A percentile compares a stretch with the other conserved stretches of the same genome.
phyloP scores from a whole-genome alignment of 2,888 invertebrate genomes.

The Lingula anatina region DNA sequence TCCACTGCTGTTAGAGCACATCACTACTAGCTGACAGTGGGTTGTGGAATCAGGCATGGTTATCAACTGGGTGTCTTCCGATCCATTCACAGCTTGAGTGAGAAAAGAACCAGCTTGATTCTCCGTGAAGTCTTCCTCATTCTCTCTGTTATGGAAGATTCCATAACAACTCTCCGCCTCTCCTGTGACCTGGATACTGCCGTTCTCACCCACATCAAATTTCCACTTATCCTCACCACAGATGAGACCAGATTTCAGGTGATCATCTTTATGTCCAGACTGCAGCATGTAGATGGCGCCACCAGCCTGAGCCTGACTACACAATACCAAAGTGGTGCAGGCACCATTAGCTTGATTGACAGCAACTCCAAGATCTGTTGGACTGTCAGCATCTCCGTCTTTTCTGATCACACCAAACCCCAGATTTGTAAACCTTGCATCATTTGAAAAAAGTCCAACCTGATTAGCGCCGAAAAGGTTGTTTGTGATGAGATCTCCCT shows the following conservation, averaged over 20 bases:
- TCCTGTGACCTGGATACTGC: slow-evolving; percentile 13
- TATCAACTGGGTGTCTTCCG: slow-evolving; percentile 7
- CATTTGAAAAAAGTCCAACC: slow-evolving; percentile 22
- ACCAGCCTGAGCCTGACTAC: slow-evolving; percentile 16
- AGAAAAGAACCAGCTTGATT: slow-evolving; percentile 6
- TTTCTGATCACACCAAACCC: slow-evolving; percentile 19
- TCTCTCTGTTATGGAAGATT: slow-evolving; percentile 23
- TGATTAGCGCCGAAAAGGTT: slow-evolving; percentile 26
- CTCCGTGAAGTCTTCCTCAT: slow-evolving; percentile 1
- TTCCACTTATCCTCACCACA: slow-evolving; percentile 26
- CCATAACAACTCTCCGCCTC: slow-evolving; percentile 14
- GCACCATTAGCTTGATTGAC: slow-evolving; percentile 9
- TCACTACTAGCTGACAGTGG: slow-evolving; percentile 16
- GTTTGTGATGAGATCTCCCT: slow-evolving; percentile 20
- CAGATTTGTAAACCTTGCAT: slow-evolving; percentile 17
- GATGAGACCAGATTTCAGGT: slow-evolving; percentile 13
- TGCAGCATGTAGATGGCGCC: slow-evolving; percentile 21
- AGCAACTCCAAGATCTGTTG: slow-evolving; percentile 18
- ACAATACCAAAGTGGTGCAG: slow-evolving; percentile 21
- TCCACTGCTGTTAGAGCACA: slow-evolving; percentile 30
- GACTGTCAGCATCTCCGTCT: neutral
- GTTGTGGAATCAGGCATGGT: no score
- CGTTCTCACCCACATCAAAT: slow-evolving; percentile 12
- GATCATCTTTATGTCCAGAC: slow-evolving; percentile 22
- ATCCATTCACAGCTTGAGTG: slow-evolving; percentile 18